A percentile compares a stretch with the other conserved stretches of the same genome.
Evolutionary conservation across 2,797 vertebrate genomes (phyloP).

Genomic region (Channallabes apus): DNA sequence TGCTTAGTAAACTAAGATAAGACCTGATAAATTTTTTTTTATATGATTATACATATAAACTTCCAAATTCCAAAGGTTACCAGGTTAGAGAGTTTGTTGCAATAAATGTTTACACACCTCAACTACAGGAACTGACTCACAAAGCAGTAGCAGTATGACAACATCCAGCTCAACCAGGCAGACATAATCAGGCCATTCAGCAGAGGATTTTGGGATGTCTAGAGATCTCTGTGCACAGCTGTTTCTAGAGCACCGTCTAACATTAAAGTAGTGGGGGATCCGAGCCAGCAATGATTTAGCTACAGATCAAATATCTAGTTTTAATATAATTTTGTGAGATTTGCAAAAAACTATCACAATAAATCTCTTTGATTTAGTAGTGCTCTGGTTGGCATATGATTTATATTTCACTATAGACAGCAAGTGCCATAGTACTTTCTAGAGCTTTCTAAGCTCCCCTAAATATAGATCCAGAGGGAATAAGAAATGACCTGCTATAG

Average conservation of each 20-base stretch:
- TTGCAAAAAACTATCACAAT: background rate
- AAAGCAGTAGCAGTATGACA: background rate
- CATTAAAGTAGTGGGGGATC: background rate
- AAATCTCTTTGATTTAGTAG: background rate
- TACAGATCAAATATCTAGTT: background rate
- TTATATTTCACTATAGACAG: background rate
- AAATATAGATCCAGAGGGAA: constrained; percentile 44
- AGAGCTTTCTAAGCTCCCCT: constrained; percentile 31
- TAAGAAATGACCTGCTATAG: background rate
- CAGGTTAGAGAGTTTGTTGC: background rate
- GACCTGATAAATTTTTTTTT: background rate
- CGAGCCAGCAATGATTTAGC: background rate
- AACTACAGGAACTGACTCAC: background rate
- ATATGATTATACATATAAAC: background rate
- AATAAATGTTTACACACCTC: background rate
- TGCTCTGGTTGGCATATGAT: background rate
- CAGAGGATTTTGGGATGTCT: background rate
- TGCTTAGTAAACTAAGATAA: background rate
- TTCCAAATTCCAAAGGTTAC: background rate
- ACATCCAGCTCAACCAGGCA: background rate
- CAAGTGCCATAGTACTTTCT: constrained; percentile 9
- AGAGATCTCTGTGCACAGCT: background rate
- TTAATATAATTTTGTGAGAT: background rate
- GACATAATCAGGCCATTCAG: background rate
- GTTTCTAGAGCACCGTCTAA: background rate